Percentiles rank a stretch among this genome's conserved stretches.
Conservation (phyloP, 2,888 invertebrate genomes). For the Lochmaea crataegi region DNA sequence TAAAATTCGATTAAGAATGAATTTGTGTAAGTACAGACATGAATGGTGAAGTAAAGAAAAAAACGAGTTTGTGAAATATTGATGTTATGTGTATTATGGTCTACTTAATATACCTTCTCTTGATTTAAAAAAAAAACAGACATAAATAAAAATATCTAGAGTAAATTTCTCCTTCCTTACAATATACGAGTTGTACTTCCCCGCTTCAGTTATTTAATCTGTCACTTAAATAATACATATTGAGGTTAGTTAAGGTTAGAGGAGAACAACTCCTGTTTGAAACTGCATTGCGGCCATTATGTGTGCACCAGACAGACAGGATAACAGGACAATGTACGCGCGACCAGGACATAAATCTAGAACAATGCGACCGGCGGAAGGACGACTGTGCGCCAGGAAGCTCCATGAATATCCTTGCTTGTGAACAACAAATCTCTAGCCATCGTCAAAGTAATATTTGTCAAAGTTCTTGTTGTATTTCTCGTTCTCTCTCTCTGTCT, state of each 20-base stretch:
- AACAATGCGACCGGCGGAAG: slow-evolving; percentile 63
- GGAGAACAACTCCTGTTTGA: slow-evolving; percentile 51
- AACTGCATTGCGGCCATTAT: slow-evolving; percentile 62
- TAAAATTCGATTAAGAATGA: not conserved
- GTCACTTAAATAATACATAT: slow-evolving; percentile 41
- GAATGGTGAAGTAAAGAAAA: too few relatives aligned
- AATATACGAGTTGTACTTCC: not conserved
- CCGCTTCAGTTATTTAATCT: slow-evolving; percentile 14
- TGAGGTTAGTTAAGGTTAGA: slow-evolving; percentile 44
- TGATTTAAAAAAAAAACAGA: too few relatives aligned
- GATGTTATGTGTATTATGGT: too few relatives aligned
- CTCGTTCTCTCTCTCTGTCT: slow-evolving; percentile 41
- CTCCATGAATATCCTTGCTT: slow-evolving; percentile 60
- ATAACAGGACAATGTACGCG: slow-evolving; percentile 61
- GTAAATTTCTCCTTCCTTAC: not conserved
- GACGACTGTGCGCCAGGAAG: slow-evolving; percentile 61
- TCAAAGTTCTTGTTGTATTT: slow-evolving; percentile 47
- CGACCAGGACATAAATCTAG: slow-evolving; percentile 63
- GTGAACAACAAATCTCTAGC: slow-evolving; percentile 56
- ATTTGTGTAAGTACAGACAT: not conserved
- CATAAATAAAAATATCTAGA: too few relatives aligned
- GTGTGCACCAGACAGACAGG: slow-evolving; percentile 60
- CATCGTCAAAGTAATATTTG: slow-evolving; percentile 50
- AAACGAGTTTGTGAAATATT: too few relatives aligned
- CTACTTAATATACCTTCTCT: too few relatives aligned